phyloP scores from a whole-genome alignment of 2,113 vertebrate species.

The Ceyx cyanopectus region DNA sequence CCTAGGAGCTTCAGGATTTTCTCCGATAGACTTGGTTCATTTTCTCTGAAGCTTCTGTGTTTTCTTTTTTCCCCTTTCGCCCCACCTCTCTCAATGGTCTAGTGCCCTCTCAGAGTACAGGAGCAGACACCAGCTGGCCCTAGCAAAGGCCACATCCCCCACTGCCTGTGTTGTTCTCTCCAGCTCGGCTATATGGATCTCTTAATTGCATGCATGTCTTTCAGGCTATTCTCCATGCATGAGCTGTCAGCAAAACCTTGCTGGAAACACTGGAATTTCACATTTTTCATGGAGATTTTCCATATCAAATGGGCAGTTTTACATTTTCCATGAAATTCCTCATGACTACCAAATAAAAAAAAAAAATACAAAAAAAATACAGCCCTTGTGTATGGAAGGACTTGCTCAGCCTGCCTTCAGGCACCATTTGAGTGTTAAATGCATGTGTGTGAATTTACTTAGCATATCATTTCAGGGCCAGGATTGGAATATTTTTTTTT shows the following conservation, averaged over 20 bases:
- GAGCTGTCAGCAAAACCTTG: constrained; percentile 69
- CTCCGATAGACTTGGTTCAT: constrained; percentile 30
- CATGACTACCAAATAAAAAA: not conserved
- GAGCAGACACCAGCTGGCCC: constrained; percentile 72
- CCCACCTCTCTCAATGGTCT: constrained; percentile 62
- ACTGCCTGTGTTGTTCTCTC: constrained; percentile 50
- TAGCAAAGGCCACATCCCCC: constrained; percentile 70
- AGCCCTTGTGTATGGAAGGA: not conserved
- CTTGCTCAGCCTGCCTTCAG: constrained; percentile 31
- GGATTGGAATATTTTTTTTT: not conserved
- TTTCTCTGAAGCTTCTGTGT: constrained; percentile 61
- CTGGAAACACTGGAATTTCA: constrained; percentile 72
- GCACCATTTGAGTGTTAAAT: constrained; percentile 11
- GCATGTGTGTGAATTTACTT: constrained; percentile 60
- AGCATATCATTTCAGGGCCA: constrained; percentile 58
- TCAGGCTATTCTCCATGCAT: constrained; percentile 73
- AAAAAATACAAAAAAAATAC: not conserved
- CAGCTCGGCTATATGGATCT: constrained; percentile 29
- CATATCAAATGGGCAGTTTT: constrained; percentile 52
- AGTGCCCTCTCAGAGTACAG: constrained; percentile 36
- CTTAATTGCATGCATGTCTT: constrained; percentile 69
- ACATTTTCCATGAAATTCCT: constrained; percentile 70
- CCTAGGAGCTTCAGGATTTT: constrained; percentile 46
- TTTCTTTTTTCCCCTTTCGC: constrained; percentile 37
- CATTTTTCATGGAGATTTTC: constrained; percentile 73